Conservation (phyloP, 23 tunicate species). For the Halocynthia aurantium region DNA sequence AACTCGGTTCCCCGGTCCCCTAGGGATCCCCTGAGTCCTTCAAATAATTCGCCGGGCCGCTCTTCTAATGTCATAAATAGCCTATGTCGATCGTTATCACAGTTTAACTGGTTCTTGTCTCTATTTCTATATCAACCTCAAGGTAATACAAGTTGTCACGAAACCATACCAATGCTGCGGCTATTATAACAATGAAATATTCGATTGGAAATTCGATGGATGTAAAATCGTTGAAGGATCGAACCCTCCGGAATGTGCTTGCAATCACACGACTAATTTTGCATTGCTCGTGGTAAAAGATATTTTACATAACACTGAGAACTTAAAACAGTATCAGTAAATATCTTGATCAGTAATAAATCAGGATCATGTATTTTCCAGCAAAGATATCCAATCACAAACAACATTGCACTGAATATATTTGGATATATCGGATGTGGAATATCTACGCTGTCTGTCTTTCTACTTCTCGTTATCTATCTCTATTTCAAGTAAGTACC, state of each 20-base stretch:
- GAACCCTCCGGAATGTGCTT: not conserved
- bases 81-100: too few relatives aligned
- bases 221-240: not conserved
- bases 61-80: too few relatives aligned
- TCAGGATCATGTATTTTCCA: not conserved
- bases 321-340: not conserved
- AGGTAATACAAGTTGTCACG: too few relatives aligned
- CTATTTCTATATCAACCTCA: too few relatives aligned
- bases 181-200: too few relatives aligned
- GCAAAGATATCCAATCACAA: not conserved
- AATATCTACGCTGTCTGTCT: not conserved
- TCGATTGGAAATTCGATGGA: not conserved
- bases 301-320: not conserved
- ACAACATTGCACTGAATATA: not conserved
- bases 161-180: too few relatives aligned
- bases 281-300: constrained; percentile 1
- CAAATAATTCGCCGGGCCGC: too few relatives aligned
- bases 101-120: too few relatives aligned
- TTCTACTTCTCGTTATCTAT: not conserved
- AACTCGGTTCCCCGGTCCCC: too few relatives aligned
- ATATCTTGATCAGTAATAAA: not conserved
- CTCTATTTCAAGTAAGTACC: not conserved
- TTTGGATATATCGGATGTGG: not conserved
- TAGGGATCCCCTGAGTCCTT: too few relatives aligned
- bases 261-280: constrained; percentile 12